Evolutionary conservation across 2,888 invertebrate genomes (phyloP), one percentile per base, ranked within the genome.

Genomic region (Nysson spinosus): DNA sequence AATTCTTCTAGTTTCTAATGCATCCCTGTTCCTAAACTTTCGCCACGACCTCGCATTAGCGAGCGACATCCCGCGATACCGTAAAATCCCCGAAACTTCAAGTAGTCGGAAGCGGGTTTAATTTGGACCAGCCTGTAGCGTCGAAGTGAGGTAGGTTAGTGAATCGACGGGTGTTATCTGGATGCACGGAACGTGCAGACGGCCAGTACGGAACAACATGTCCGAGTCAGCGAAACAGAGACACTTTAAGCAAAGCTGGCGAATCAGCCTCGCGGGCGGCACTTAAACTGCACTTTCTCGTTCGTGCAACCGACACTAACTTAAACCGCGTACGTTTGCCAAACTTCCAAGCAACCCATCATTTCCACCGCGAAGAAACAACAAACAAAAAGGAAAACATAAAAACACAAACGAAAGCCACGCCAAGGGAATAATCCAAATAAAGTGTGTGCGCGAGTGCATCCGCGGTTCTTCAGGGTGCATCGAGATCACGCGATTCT

Each of bases 91-190:
- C n/a, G n/a, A n/a, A n/a, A n/a, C n/a, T n/a, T n/a, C n/a, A n/a
- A n/a, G 42, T 14, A 28, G 17, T 2, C 5, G 24, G 5, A 17
- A 9, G 49, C 44, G 60, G 11, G 34, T 37, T 22, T 49, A 71
- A 71, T 82, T 83, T 82, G 80, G 65, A 79, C 56, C 72, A 51
- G 42, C 77, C 77, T 79, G 79, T 81, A 81, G 64, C 64, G 69
- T 62, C 50, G 73, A 72, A 70, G 81, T 81, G 82, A 82, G 85
- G 84, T 81, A 85, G 84, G 85, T 84, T 83, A 85, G 83, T 79
- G 83, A 83, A 83, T 84, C 80, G 80, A 72, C 77, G 73, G 78
- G 66, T 73, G 82, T 83, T 83, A 84, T 83, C 83, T 81, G 77
- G 74, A 81, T 83, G 80, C 79, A 81, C 83, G 62, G 75, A 69